Conservation (phyloP, 2,113 vertebrate species). For the Desmodus rotundus region DNA sequence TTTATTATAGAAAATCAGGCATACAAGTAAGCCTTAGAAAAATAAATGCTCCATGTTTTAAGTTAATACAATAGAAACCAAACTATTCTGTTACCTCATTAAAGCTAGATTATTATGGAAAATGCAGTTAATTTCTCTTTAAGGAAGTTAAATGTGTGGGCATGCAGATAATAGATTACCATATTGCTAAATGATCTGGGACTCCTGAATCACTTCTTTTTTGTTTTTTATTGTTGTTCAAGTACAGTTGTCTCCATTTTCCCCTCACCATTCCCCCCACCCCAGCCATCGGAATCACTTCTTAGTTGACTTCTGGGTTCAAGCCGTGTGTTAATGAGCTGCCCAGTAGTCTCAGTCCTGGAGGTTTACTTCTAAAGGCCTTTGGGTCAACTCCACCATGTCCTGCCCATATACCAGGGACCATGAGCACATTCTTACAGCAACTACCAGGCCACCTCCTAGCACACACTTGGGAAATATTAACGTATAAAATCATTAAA, state of each 20-base stretch:
- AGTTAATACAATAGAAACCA: neutral
- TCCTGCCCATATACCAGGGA: neutral
- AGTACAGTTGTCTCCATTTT: too few species aligned
- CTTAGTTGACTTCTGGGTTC: neutral
- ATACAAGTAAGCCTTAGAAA: neutral
- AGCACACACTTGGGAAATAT: neutral
- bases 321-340: neutral
- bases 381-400: neutral
- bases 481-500: neutral
- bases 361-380: neutral
- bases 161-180: neutral
- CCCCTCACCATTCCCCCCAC: too few species aligned
- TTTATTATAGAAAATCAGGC: neutral
- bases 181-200: neutral
- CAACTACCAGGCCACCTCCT: neutral
- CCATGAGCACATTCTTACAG: neutral
- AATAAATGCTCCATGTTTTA: conserved; percentile 10
- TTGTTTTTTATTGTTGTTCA: too few species aligned
- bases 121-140: neutral
- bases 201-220: neutral
- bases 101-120: neutral
- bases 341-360: neutral
- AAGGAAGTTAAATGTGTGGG: neutral
- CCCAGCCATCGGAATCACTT: neutral
- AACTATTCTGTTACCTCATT: neutral